These are phyloP conservation scores for Xiphydria camelus DNA, from an alignment of 2,888 invertebrate species.

Conservation along the genomic window DNA sequence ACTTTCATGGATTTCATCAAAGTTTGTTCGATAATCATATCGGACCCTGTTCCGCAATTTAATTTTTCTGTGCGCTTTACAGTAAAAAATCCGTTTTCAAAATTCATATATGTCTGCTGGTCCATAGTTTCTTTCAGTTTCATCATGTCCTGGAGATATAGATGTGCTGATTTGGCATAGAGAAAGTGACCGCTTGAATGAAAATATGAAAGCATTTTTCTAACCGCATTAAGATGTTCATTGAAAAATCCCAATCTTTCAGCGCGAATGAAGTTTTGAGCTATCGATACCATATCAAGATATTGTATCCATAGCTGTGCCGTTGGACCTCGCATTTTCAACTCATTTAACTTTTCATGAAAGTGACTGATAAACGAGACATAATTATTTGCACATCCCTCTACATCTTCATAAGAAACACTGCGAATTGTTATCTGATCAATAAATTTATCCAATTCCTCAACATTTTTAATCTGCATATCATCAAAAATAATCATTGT, in stretches of 20 bases:
- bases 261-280: constrained; percentile 29
- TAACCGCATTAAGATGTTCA: constrained; percentile 38
- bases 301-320: constrained; percentile 48
- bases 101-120: constrained; percentile 34
- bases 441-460: constrained; percentile 27
- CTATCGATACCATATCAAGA: constrained; percentile 43
- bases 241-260: constrained; percentile 38
- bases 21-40: constrained; percentile 38
- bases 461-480: constrained; percentile 31
- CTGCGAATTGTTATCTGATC: constrained; percentile 32
- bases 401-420: constrained; percentile 28
- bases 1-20: constrained; percentile 24
- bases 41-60: constrained; percentile 50
- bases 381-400: constrained; percentile 23
- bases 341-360: constrained; percentile 24
- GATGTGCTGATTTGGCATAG: constrained; percentile 43
- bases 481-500: constrained; percentile 35
- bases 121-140: constrained; percentile 28
- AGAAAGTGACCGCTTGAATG: constrained; percentile 39
- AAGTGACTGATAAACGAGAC: constrained; percentile 8
- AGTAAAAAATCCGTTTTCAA: constrained; percentile 46
- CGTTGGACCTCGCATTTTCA: constrained; percentile 39
- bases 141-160: constrained; percentile 43
- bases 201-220: constrained; percentile 47
- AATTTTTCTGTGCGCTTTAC: constrained; percentile 49